Evolutionary conservation across 2,888 invertebrate genomes (phyloP).

Genomic region (Amphipyra berbera): DNA sequence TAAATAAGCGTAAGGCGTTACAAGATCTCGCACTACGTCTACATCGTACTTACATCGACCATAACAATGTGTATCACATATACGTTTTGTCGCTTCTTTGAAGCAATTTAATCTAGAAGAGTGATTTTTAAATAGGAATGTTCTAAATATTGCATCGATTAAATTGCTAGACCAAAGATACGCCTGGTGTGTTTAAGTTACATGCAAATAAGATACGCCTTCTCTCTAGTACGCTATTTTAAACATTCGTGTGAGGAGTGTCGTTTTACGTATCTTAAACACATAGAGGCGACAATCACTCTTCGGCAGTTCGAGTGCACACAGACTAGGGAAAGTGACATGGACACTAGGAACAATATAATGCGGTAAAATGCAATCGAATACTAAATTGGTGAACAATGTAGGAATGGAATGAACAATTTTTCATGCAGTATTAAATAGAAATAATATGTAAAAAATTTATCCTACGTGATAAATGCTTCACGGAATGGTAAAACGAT

Average conservation of each 20-base stretch:
- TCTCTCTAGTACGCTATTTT: background rate
- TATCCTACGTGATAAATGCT: slow-evolving; percentile 66
- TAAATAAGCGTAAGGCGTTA: slow-evolving; percentile 86
- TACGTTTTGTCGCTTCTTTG: slow-evolving; percentile 67
- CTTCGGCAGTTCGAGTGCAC: slow-evolving; percentile 87
- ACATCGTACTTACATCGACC: slow-evolving; percentile 82
- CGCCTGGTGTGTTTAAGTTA: slow-evolving; percentile 61
- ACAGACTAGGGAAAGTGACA: slow-evolving; percentile 82
- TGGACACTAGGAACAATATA: slow-evolving; percentile 78
- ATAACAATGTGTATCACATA: slow-evolving; percentile 67
- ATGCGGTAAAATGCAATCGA: slow-evolving; percentile 46
- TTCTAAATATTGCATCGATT: slow-evolving; percentile 59
- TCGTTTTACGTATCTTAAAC: slow-evolving; percentile 65
- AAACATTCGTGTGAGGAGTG: slow-evolving; percentile 16
- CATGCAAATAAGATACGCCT: slow-evolving; percentile 60
- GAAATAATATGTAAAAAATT: slow-evolving; percentile 37
- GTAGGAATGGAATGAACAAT: slow-evolving; percentile 57
- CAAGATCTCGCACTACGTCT: slow-evolving; percentile 85
- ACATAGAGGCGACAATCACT: slow-evolving; percentile 83
- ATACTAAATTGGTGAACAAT: slow-evolving; percentile 42
- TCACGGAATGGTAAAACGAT: slow-evolving; percentile 67
- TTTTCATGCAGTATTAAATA: slow-evolving; percentile 57
- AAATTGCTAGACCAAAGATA: slow-evolving; percentile 64
- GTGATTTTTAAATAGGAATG: slow-evolving; percentile 45
- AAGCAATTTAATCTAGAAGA: slow-evolving; percentile 72